Evolutionary conservation across 2,888 invertebrate genomes (phyloP).

Genomic region (Thyatira batis): DNA sequence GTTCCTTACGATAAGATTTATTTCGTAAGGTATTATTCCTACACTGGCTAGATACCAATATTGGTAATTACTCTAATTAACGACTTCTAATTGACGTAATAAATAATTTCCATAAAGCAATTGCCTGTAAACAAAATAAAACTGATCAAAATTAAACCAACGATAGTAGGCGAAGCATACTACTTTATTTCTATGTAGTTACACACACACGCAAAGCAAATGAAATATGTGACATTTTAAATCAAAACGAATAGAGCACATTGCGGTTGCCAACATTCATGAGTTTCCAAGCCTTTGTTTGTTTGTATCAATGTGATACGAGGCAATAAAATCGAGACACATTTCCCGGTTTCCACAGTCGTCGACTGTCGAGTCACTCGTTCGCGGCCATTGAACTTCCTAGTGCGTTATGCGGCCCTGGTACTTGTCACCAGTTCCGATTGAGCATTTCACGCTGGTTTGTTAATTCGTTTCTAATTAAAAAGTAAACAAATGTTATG

Average conservation of each 20-base stretch:
- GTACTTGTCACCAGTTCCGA: conserved; percentile 77
- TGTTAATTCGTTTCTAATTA: conserved; percentile 31
- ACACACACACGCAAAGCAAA: no score
- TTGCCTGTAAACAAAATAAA: not conserved
- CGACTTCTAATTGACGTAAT: no score
- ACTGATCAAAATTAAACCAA: not conserved
- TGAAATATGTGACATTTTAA: no score
- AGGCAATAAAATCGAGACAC: conserved; percentile 36
- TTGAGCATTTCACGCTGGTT: conserved; percentile 62
- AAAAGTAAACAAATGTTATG: not conserved
- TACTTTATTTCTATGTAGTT: no score
- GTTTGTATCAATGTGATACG: not conserved
- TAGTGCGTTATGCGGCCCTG: conserved; percentile 58
- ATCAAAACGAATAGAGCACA: no score
- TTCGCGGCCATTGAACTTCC: conserved; percentile 50
- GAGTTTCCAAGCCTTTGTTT: not conserved
- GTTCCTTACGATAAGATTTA: not conserved
- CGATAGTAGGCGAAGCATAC: not conserved
- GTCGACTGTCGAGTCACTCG: conserved; percentile 10
- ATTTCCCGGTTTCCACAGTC: conserved; percentile 44
- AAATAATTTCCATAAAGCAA: not conserved
- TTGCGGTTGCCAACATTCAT: not conserved
- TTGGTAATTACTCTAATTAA: no score
- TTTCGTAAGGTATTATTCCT: not conserved
- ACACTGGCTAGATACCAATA: no score